These are phyloP conservation scores for Morelia viridis DNA, from an alignment of 2,797 vertebrate species.

Conservation along the genomic window DNA sequence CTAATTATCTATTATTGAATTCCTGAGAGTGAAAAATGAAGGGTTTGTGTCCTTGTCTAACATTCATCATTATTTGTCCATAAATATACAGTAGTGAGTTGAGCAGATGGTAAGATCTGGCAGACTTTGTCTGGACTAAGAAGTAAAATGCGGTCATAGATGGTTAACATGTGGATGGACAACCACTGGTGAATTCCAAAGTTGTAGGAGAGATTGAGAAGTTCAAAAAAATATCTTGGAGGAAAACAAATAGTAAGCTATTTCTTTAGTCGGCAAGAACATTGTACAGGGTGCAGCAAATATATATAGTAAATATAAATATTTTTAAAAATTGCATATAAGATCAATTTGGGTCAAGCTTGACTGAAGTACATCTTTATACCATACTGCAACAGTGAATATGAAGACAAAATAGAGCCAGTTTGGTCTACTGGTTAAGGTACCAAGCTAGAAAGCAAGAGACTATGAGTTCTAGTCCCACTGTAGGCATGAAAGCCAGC, in stretches of 20 bases:
- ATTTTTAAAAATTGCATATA: no score
- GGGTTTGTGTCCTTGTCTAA: not conserved
- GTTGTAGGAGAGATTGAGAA: not conserved
- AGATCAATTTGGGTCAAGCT: no score
- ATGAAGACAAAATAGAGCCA: not conserved
- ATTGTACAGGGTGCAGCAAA: no score
- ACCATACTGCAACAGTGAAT: conserved; percentile 9
- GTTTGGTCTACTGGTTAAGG: no score
- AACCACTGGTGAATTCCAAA: not conserved
- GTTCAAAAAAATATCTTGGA: not conserved
- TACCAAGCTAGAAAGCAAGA: no score
- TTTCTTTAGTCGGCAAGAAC: not conserved
- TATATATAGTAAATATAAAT: no score
- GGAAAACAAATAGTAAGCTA: not conserved
- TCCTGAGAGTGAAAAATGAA: not conserved
- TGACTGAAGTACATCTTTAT: no score
- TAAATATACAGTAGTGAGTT: not conserved
- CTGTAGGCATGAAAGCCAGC: no score
- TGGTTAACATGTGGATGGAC: not conserved
- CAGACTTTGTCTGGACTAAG: not conserved
- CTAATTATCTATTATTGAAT: not conserved
- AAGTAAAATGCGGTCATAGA: not conserved
- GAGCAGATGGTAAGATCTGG: not conserved
- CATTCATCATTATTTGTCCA: not conserved
- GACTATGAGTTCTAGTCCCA: no score